A percentile compares a stretch with the other conserved stretches of the same genome.
Evolutionary conservation across 2,888 invertebrate genomes (phyloP).

Genomic region (Tachina fera): DNA sequence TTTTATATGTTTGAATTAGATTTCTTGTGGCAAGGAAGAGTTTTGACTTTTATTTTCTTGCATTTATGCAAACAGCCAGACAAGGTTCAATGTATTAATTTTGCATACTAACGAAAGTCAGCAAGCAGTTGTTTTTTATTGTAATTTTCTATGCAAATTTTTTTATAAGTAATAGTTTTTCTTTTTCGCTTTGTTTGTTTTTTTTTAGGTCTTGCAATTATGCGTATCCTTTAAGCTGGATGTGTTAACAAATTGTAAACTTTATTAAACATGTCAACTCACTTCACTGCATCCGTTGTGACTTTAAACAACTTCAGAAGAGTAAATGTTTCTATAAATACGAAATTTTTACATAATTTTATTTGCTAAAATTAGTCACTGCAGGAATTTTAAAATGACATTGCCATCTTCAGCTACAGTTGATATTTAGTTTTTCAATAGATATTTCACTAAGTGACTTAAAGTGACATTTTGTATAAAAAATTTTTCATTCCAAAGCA

Average conservation of each 20-base stretch:
- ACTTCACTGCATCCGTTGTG: not conserved
- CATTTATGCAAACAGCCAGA: constrained; percentile 27
- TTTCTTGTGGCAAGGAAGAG: constrained; percentile 44
- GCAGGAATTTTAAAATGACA: no score
- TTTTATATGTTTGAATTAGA: constrained; percentile 55
- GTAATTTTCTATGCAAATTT: not conserved
- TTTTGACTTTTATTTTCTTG: constrained; percentile 39
- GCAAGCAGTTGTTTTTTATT: not conserved
- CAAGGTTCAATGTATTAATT: constrained; percentile 39
- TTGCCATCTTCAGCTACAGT: no score
- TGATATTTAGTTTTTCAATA: no score
- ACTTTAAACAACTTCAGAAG: not conserved
- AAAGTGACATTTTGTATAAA: no score
- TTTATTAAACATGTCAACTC: constrained; percentile 65
- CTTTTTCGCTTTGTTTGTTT: constrained; percentile 28
- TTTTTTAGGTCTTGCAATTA: constrained; percentile 53
- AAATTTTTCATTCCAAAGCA: no score
- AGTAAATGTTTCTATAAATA: not conserved
- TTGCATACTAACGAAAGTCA: constrained; percentile 20
- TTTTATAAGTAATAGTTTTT: not conserved
- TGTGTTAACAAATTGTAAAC: constrained; percentile 71
- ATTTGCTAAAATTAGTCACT: no score
- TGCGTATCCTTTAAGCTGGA: constrained; percentile 67
- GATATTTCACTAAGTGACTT: no score
- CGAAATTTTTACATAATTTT: no score